Evolutionary conservation across 2,888 invertebrate genomes (phyloP), one percentile per base, ranked within the genome.

Genomic region (Phytoseiulus persimilis): DNA sequence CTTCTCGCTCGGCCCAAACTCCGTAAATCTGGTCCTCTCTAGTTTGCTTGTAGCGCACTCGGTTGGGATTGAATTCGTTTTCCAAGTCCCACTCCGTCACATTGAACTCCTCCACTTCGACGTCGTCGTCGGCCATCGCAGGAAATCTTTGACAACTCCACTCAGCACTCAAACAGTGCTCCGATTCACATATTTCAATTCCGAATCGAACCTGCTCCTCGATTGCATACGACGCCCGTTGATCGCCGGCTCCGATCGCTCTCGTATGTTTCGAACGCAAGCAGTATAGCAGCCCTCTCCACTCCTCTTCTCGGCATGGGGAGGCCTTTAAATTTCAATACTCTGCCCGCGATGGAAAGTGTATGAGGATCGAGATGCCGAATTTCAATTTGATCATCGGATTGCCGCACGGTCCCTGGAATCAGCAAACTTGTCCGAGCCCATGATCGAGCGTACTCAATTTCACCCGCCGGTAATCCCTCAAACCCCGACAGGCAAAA

Each of bases 21-120:
- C 98, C 98, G 93, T 98, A 97, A 93, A 96, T 98, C 93, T 97
- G 96, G 92, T 98, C 96, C 92, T 97, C 95, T 93, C 97, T 98
- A 18, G 96, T 95, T 89, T 95, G 94, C 89, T 90, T 90, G 83
- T 92, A 91, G 91, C 94, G 94, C 91, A 96, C 94, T 92, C 95
- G 95, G 89, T 92, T 91, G 14, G 95, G 95, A 92, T 96, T 97
- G 92, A 98, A 97, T 93, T 98, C 98, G 93, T 96, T 96, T 91
- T 96, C 96, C 91, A 98, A 94, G 94, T 99, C 99, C 92, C 96
- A 96, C 92, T 98, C 98, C 0, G 97, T 96, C 90, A 99, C 95
- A 94, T 98, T 97, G 93, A 99, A 99, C 90, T 95, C 95, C 93
- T 98, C 98, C 91, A 97, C 95, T 93, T 98, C 98, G 92, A 96